These are phyloP conservation scores for Neoitamus cyanurus DNA, from an alignment of 2,888 invertebrate species.

Conservation along the genomic window DNA sequence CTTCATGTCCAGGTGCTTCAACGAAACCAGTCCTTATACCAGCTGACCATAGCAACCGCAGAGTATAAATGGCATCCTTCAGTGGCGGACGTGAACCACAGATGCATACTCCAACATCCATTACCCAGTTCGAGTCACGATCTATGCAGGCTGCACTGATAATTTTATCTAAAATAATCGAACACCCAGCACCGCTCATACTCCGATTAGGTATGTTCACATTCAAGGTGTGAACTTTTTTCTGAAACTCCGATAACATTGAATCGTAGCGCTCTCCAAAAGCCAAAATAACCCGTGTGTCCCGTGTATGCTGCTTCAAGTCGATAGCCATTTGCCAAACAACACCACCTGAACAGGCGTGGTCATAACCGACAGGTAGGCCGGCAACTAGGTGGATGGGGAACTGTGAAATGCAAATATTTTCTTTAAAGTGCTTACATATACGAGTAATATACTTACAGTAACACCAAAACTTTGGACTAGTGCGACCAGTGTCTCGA, in stretches of 20 bases:
- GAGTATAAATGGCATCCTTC: constrained; percentile 69
- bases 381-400: constrained; percentile 68
- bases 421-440: neutral
- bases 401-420: constrained; percentile 67
- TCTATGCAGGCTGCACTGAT: constrained; percentile 72
- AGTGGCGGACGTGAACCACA: constrained; percentile 71
- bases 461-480: constrained; percentile 80
- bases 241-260: constrained; percentile 78
- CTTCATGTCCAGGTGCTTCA: constrained; percentile 73
- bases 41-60: constrained; percentile 77
- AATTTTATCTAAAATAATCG: constrained; percentile 84
- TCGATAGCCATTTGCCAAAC: constrained; percentile 71
- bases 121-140: constrained; percentile 68
- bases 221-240: constrained; percentile 64
- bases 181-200: constrained; percentile 80
- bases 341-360: constrained; percentile 70
- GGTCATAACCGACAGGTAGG: constrained; percentile 69
- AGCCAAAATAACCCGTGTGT: constrained; percentile 78
- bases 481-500: constrained; percentile 78
- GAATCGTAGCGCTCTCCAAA: constrained; percentile 91
- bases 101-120: constrained; percentile 78
- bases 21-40: constrained; percentile 75
- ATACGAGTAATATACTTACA: constrained; percentile 66
- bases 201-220: constrained; percentile 59
- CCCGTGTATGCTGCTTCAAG: constrained; percentile 62